Conservation (phyloP, 2,797 vertebrate species). For the Coluber constrictor region DNA sequence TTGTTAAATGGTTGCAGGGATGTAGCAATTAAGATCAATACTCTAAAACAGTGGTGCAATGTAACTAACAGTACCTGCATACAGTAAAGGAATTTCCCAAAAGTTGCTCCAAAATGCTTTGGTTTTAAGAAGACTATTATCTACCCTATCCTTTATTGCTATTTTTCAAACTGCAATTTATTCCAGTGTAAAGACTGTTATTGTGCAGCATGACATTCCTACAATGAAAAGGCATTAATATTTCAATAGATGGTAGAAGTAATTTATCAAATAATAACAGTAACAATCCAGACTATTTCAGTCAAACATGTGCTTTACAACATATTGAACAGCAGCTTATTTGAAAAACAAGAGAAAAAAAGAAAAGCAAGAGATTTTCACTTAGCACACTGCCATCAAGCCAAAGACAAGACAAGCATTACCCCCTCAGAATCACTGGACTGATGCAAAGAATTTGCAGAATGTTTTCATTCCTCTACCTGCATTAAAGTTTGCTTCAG, state of each 20-base stretch:
- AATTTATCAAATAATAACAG: constrained; percentile 44
- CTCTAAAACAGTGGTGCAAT: constrained; percentile 10
- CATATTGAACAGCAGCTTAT: constrained; percentile 41
- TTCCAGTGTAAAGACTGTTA: constrained; percentile 30
- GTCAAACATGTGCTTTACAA: constrained; percentile 40
- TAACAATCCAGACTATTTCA: background rate
- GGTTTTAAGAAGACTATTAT: background rate
- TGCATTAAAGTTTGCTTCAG: background rate
- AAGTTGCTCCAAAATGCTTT: constrained; percentile 12
- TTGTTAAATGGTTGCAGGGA: background rate
- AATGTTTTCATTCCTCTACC: background rate
- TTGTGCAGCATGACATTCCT: constrained; percentile 16
- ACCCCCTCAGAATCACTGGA: constrained; percentile 31
- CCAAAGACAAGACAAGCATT: constrained; percentile 49
- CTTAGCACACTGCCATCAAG: constrained; percentile 32
- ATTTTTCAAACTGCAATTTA: constrained; percentile 42
- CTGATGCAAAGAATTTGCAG: constrained; percentile 41
- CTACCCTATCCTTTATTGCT: constrained; percentile 25
- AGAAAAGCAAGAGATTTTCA: constrained; percentile 25
- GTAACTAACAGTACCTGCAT: background rate
- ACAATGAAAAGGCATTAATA: constrained; percentile 40
- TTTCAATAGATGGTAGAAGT: constrained; percentile 34
- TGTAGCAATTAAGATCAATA: constrained; percentile 19
- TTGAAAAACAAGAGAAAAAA: background rate
- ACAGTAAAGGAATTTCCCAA: background rate